Evolutionary conservation across 2,797 vertebrate genomes (phyloP), one percentile per base, ranked within the genome.

Genomic region (Numenius phaeopus): DNA sequence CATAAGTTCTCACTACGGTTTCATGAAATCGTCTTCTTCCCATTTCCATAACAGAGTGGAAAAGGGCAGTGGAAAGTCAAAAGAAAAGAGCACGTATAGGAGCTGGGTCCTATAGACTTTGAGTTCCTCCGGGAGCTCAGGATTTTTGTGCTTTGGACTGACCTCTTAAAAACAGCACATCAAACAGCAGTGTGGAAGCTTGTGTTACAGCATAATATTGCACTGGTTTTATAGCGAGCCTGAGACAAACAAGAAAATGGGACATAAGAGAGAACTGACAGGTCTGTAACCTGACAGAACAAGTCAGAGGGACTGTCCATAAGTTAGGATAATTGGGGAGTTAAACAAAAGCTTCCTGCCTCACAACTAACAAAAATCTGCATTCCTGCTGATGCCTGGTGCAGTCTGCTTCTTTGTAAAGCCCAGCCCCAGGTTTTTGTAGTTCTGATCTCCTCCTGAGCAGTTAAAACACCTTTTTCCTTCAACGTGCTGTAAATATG

Each of bases 121-220:
- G 32, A 65, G 11, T 37, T 59, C 11, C 4, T 6, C 3, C 46
- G 55, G 30, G 40, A 76, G 5, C 30, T 64, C 27, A 49, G 30
- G 19, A 17, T 6, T 30, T 83, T 50, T 76, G 34, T 47, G 29
- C 57, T 71, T 67, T 94, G 57, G 20, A 40, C 15, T 34, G 29
- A 42, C 15, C 3, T 52, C 30, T 55, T 42, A 61, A n/a, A 91
- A 57, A 52, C 0, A 66, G 14, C 0, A 0, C 14, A 78, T 69
- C 6, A 30, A 76, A 75, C 11, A 49, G 20, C 3, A 2, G 18
- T 14, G 20, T 16, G 52, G 44, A 65, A 65, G 26, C 24, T 64
- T 0, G 0, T 77, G 30, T 39, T 69, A 39, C 4, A 82, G 13
- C 14, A 5, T 37, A 61, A 27, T 8, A 14, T 34, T 40, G n/a